phyloP scores from a whole-genome alignment of 2,113 vertebrate species.

The Geothlypis trichas region DNA sequence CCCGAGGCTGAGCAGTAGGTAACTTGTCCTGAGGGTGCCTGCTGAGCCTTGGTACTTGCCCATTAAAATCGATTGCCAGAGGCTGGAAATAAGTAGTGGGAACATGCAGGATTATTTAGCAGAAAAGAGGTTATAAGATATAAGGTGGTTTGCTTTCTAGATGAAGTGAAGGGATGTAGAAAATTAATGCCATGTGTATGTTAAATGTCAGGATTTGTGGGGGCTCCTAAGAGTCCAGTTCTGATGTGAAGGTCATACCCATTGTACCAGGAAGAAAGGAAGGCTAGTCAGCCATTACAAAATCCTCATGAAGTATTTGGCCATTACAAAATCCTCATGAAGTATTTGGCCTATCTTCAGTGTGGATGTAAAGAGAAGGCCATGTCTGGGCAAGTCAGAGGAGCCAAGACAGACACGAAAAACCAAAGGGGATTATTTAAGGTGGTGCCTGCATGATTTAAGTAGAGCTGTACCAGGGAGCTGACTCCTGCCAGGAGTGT shows the following conservation, averaged over 20 bases:
- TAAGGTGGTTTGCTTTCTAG: neutral
- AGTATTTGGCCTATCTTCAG: neutral
- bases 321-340: neutral
- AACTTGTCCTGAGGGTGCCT: neutral
- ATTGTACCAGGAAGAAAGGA: neutral
- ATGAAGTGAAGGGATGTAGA: neutral
- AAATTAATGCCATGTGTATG: neutral
- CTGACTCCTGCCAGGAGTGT: neutral
- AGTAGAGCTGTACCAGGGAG: neutral
- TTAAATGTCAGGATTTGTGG: neutral
- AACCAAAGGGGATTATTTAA: neutral
- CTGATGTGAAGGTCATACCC: neutral
- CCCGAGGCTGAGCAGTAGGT: neutral
- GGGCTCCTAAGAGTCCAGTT: neutral
- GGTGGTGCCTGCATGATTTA: neutral
- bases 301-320: neutral
- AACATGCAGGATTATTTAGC: neutral
- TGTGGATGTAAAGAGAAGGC: neutral
- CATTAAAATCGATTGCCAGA: neutral
- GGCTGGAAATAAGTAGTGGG: neutral
- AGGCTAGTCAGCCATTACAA: neutral
- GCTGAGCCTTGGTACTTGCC: neutral
- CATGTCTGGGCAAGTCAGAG: neutral
- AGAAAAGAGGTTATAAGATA: neutral
- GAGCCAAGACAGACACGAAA: neutral